A percentile compares a stretch with the other conserved stretches of the same genome.
phyloP scores from a whole-genome alignment of 2,113 vertebrate genomes.

The Cochlearius cochlearius region DNA sequence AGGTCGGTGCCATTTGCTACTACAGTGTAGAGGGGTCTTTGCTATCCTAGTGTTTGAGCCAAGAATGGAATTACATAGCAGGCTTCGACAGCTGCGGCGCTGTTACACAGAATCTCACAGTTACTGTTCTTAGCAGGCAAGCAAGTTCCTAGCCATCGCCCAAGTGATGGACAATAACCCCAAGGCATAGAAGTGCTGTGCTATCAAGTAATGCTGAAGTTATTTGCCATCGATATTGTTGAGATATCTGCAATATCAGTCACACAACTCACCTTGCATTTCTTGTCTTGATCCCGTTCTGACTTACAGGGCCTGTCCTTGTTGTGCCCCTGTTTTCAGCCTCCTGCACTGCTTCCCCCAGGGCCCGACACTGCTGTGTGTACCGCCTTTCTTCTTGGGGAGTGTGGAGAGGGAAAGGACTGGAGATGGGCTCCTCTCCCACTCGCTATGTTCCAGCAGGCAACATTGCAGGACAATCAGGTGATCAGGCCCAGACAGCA shows the following conservation, averaged over 20 bases:
- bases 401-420: rapidly evolving
- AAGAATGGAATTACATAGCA: background rate
- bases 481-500: too few relatives aligned
- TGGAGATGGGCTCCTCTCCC: background rate
- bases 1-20: background rate
- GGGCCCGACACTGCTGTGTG: background rate
- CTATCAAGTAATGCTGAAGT: background rate
- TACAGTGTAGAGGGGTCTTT: background rate
- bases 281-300: background rate
- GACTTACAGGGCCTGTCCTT: background rate
- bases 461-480: too few relatives aligned
- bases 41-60: background rate
- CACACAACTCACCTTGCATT: background rate
- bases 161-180: background rate
- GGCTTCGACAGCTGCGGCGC: background rate
- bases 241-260: background rate
- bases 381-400: background rate
- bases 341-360: background rate
- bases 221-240: background rate
- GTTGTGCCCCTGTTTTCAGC: background rate
- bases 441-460: background rate
- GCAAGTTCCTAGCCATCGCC: background rate
- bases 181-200: background rate
- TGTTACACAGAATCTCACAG: background rate
- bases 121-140: background rate